A percentile compares a stretch with the other conserved stretches of the same genome.
Conservation (phyloP, 2,797 vertebrate genomes). For the Urophycis tenuis region DNA sequence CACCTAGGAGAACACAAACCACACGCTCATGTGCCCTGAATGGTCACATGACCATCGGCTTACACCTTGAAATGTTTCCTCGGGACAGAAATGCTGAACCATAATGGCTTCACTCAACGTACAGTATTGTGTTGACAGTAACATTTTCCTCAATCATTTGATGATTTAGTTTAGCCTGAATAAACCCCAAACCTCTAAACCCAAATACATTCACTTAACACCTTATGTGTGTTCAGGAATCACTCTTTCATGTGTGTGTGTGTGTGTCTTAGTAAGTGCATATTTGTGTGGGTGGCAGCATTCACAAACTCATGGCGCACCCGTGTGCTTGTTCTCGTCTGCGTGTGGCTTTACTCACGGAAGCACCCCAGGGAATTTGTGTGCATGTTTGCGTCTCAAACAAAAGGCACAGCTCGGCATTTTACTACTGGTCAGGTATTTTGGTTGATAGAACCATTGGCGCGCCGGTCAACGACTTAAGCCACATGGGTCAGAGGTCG, state of each 20-base stretch:
- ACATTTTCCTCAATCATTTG: background rate
- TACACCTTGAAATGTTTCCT: background rate
- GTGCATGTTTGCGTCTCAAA: slow-evolving; percentile 53
- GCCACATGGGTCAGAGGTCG: background rate
- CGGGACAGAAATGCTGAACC: background rate
- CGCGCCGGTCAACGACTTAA: too few relatives aligned
- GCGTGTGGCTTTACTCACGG: background rate
- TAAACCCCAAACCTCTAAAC: background rate
- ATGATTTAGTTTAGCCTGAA: background rate
- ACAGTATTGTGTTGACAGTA: background rate
- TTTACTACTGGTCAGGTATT: slow-evolving; percentile 11
- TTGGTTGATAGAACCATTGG: slow-evolving; percentile 5
- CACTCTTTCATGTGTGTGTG: background rate
- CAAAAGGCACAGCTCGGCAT: slow-evolving; percentile 71
- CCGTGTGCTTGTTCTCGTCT: background rate
- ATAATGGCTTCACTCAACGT: background rate
- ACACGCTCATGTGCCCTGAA: background rate
- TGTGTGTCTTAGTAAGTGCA: background rate
- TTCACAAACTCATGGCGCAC: background rate
- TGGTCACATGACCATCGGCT: too few relatives aligned
- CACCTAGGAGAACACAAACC: background rate
- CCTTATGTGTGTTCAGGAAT: background rate
- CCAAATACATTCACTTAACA: background rate
- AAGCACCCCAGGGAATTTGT: background rate
- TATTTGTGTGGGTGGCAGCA: background rate